These are phyloP conservation scores for Penaeus indicus DNA, from an alignment of 1,140 invertebrate species.

Conservation along the genomic window DNA sequence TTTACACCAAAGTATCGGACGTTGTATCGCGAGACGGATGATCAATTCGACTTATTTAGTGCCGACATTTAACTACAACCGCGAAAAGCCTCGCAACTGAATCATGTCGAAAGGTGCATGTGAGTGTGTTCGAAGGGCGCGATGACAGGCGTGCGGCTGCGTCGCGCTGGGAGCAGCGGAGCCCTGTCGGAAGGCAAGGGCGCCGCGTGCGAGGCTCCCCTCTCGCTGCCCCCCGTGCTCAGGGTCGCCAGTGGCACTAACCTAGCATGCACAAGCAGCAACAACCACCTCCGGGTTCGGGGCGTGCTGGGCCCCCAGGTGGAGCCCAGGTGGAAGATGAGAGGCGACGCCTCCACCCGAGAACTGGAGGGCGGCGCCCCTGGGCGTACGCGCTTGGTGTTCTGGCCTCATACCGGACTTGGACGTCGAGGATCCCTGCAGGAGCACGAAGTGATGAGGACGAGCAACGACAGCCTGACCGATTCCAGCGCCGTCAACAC, in stretches of 20 bases:
- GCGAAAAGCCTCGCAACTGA: too few species aligned
- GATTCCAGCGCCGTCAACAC: background rate
- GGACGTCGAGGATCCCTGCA: background rate
- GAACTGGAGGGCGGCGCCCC: background rate
- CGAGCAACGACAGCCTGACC: background rate
- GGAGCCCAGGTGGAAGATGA: background rate
- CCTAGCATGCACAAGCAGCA: background rate
- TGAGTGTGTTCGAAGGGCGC: background rate
- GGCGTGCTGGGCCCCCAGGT: too few species aligned
- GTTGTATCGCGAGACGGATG: too few species aligned
- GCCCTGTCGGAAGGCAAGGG: background rate
- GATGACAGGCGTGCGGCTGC: background rate
- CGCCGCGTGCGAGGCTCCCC: background rate
- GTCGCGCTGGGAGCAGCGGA: slow-evolving; percentile 1
- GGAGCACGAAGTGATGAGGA: background rate
- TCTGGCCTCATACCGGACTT: background rate
- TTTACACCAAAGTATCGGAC: too few species aligned
- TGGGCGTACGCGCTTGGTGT: background rate
- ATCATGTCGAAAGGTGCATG: too few species aligned
- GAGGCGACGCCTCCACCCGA: background rate
- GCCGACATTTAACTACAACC: too few species aligned
- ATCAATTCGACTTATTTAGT: too few species aligned
- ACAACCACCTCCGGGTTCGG: background rate
- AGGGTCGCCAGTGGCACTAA: background rate
- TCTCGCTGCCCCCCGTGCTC: background rate